Percentiles rank a stretch among this genome's conserved stretches.
These are phyloP conservation scores for Danaus melanippus DNA, from an alignment of 1,140 invertebrate genomes.

Conservation along the genomic window DNA sequence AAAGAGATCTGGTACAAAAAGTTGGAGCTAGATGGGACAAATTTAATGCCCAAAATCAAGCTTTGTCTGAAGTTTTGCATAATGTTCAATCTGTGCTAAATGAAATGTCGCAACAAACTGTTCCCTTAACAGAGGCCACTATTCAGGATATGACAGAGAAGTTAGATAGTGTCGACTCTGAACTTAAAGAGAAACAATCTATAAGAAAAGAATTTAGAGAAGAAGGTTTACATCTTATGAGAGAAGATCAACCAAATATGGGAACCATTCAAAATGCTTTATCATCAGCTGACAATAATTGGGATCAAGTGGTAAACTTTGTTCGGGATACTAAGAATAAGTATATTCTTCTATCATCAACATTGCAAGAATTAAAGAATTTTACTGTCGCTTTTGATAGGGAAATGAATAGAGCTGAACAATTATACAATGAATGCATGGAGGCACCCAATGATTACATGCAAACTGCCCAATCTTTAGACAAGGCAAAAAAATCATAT, in stretches of 20 bases:
- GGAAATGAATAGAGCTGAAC: constrained; percentile 78
- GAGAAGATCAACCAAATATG: constrained; percentile 85
- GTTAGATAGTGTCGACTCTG: constrained; percentile 62
- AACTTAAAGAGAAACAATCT: constrained; percentile 63
- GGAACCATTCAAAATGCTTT: constrained; percentile 84
- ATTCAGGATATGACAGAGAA: constrained; percentile 74
- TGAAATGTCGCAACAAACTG: constrained; percentile 72
- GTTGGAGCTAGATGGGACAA: constrained; percentile 79
- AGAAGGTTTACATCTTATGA: constrained; percentile 83
- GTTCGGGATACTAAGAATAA: constrained; percentile 83
- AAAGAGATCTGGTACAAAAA: constrained; percentile 78
- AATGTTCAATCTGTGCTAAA: constrained; percentile 71
- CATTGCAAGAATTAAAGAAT: constrained; percentile 84
- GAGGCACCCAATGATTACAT: constrained; percentile 78
- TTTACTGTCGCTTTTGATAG: constrained; percentile 78
- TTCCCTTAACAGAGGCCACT: constrained; percentile 74
- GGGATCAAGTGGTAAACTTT: constrained; percentile 83
- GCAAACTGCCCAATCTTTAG: constrained; percentile 75
- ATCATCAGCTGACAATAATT: constrained; percentile 82
- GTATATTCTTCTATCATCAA: constrained; percentile 79
- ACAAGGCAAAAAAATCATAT: constrained; percentile 82
- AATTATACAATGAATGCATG: constrained; percentile 73
- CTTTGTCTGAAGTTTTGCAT: constrained; percentile 76
- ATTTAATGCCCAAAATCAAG: constrained; percentile 78
- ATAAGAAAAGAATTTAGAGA: constrained; percentile 69